Conservation (phyloP, 92 coral and sea anemone species). For the Epizoanthus scotinus region DNA sequence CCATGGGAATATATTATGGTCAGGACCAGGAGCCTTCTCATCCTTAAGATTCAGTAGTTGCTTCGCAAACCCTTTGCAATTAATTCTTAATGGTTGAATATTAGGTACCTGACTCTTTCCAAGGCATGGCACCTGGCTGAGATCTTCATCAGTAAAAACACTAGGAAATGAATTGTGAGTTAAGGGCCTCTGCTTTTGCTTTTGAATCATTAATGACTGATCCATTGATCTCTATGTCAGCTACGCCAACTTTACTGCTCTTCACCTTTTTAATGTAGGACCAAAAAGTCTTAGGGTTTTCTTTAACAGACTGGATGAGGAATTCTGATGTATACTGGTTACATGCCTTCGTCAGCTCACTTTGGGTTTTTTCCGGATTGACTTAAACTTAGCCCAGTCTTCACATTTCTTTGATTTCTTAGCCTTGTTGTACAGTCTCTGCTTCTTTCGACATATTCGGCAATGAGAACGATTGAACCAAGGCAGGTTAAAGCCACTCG, state of each 20-base stretch:
- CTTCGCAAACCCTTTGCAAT: conserved; percentile 52
- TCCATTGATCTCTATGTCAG: conserved; percentile 46
- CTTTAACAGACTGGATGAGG: conserved; percentile 44
- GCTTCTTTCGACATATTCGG: conserved; percentile 44
- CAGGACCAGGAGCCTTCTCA: conserved; percentile 55
- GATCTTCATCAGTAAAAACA: conserved; percentile 50
- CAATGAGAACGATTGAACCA: conserved; percentile 55
- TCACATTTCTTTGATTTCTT: conserved; percentile 32
- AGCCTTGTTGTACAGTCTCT: conserved; percentile 49
- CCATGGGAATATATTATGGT: conserved; percentile 50
- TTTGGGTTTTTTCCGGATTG: conserved; percentile 38
- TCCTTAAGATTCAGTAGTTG: conserved; percentile 26
- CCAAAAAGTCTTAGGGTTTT: conserved; percentile 43
- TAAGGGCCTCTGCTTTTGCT: conserved; percentile 42
- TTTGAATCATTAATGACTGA: conserved; percentile 42
- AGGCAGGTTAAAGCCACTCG: conserved; percentile 50
- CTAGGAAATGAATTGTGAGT: conserved; percentile 39
- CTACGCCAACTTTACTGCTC: conserved; percentile 47
- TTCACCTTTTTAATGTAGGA: conserved; percentile 31
- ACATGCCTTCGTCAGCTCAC: conserved; percentile 44
- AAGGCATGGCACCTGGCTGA: conserved; percentile 37
- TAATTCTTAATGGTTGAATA: conserved; percentile 44
- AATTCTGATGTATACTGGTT: conserved; percentile 48
- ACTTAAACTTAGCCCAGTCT: conserved; percentile 53
- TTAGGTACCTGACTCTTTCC: conserved; percentile 43